Evolutionary conservation across 92 coral and sea anemone genomes (phyloP).

Genomic region (Siderastrea radians): DNA sequence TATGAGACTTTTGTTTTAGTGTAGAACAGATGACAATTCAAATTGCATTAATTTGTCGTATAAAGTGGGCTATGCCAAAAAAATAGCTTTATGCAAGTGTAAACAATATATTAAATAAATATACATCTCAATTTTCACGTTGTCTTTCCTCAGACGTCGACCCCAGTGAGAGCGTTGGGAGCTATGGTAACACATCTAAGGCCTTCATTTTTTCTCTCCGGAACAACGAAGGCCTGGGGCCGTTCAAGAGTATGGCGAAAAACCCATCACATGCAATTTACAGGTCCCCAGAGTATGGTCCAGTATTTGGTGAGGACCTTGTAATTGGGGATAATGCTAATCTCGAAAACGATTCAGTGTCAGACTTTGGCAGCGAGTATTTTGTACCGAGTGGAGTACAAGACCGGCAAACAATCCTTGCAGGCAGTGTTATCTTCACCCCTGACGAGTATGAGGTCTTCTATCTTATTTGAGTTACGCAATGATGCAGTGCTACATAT

Average conservation of each 20-base stretch:
- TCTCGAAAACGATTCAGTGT: background rate
- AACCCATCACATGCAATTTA: background rate
- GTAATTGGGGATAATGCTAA: background rate
- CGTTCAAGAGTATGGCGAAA: background rate
- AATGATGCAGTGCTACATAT: no score
- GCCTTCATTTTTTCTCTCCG: background rate
- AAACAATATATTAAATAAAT: no score
- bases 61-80: no score
- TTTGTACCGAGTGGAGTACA: conserved; percentile 3
- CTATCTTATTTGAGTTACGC: background rate
- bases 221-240: background rate
- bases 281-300: background rate
- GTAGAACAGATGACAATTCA: no score
- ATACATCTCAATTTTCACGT: no score
- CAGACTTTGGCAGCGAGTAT: background rate
- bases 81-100: no score
- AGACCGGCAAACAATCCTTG: background rate
- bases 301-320: background rate
- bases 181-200: background rate
- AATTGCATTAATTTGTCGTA: no score
- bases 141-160: no score
- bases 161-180: background rate
- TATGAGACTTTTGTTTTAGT: no score
- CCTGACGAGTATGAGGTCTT: conserved; percentile 1
- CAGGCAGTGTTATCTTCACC: background rate